Evolutionary conservation across 2,797 vertebrate species (phyloP).

Genomic region (Pseudochirops cupreus): DNA sequence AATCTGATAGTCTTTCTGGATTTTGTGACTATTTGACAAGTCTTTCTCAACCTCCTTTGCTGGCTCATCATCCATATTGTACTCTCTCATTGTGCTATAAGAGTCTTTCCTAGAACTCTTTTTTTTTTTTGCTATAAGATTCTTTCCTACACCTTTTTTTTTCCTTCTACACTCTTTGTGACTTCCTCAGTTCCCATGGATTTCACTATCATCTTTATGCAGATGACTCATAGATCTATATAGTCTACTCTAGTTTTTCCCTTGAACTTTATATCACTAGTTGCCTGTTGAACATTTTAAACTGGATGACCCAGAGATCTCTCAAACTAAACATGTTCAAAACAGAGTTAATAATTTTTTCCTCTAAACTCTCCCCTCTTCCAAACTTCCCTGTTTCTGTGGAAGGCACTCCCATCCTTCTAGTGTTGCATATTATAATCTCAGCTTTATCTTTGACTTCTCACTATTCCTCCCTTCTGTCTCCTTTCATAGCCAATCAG

Average conservation of each 20-base stretch:
- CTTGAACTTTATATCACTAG: neutral
- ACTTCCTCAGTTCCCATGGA: neutral
- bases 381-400: neutral
- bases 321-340: neutral
- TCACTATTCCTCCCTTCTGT: neutral
- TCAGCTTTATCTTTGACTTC: neutral
- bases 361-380: neutral
- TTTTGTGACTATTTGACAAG: neutral
- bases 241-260: neutral
- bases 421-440: neutral
- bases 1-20: neutral
- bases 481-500: too few relatives aligned
- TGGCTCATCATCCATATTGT: neutral
- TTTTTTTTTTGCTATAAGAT: neutral
- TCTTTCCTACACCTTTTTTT: neutral
- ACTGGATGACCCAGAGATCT: neutral
- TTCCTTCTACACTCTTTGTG: neutral
- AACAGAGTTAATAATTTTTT: neutral
- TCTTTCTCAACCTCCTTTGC: neutral
- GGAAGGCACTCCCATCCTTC: too few relatives aligned
- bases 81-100: neutral
- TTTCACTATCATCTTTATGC: neutral
- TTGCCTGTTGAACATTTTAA: neutral
- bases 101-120: neutral
- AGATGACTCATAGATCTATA: neutral